Conservation (phyloP, 2,888 invertebrate species). For the Lysandra coridon region DNA sequence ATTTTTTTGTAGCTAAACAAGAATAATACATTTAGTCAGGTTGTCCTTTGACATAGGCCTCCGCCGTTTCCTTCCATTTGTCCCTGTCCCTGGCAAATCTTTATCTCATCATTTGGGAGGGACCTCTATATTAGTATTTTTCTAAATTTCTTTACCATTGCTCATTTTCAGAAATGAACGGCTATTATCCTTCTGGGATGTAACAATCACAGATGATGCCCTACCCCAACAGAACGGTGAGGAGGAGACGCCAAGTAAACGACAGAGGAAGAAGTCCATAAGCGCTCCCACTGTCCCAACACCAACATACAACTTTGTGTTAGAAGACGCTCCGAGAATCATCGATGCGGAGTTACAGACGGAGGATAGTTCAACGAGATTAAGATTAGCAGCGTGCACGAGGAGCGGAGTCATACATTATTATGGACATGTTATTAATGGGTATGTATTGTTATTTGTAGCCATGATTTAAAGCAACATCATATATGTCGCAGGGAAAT, state of each 20-base stretch:
- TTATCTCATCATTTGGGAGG: too few species aligned
- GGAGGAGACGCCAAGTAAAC: constrained; percentile 57
- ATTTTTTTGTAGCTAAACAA: too few species aligned
- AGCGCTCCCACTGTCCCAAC: constrained; percentile 44
- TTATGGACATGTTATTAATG: constrained; percentile 88
- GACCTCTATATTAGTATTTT: too few species aligned
- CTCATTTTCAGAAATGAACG: constrained; percentile 62
- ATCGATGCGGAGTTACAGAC: constrained; percentile 71
- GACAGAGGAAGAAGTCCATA: constrained; percentile 59
- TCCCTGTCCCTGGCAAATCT: too few species aligned
- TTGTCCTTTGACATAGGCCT: too few species aligned
- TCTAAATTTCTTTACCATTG: too few species aligned
- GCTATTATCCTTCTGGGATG: constrained; percentile 72
- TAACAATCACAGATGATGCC: constrained; percentile 60
- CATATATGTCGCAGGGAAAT: too few species aligned
- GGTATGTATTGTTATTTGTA: constrained; percentile 65
- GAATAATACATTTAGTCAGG: too few species aligned
- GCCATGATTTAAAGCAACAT: too few species aligned
- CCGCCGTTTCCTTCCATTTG: too few species aligned
- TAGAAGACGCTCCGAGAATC: constrained; percentile 84
- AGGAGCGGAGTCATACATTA: constrained; percentile 89
- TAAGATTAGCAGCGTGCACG: constrained; percentile 81
- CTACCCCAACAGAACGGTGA: constrained; percentile 59
- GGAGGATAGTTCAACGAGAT: constrained; percentile 75
- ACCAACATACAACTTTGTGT: constrained; percentile 80